Evolutionary conservation across 2,888 invertebrate species (phyloP).

Genomic region (Caenorhabditis imperialis): DNA sequence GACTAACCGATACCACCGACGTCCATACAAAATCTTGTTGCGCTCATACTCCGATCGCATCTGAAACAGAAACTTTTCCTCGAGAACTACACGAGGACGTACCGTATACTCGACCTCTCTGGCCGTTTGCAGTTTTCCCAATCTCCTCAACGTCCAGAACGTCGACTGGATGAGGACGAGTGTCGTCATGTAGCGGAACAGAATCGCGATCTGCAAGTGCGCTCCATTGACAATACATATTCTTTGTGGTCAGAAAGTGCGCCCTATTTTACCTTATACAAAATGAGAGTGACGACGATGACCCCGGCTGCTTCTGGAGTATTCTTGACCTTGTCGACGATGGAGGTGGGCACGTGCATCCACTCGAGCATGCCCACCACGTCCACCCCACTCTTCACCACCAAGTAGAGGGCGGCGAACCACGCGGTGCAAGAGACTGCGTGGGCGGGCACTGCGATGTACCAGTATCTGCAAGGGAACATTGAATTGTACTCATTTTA

Average conservation of each 20-base stretch:
- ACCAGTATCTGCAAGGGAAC: no score
- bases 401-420: constrained; percentile 88
- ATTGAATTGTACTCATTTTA: no score
- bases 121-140: constrained; percentile 71
- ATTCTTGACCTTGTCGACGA: constrained; percentile 84
- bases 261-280: constrained; percentile 87
- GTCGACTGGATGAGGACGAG: constrained; percentile 70
- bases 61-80: constrained; percentile 19
- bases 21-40: constrained; percentile 51
- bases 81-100: constrained; percentile 1
- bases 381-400: constrained; percentile 87
- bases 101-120: constrained; percentile 71
- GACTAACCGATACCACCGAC: constrained; percentile 58
- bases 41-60: constrained; percentile 69
- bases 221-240: no score
- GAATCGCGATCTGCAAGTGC: constrained; percentile 71
- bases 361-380: constrained; percentile 86
- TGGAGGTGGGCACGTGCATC: constrained; percentile 86
- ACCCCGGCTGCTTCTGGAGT: constrained; percentile 84
- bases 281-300: constrained; percentile 89
- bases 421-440: constrained; percentile 89
- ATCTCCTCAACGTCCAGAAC: constrained; percentile 66
- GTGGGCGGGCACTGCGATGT: constrained; percentile 94
- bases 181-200: constrained; percentile 76
- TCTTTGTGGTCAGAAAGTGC: not conserved